Evolutionary conservation across 1,140 invertebrate genomes (phyloP).

Genomic region (Battus philenor): DNA sequence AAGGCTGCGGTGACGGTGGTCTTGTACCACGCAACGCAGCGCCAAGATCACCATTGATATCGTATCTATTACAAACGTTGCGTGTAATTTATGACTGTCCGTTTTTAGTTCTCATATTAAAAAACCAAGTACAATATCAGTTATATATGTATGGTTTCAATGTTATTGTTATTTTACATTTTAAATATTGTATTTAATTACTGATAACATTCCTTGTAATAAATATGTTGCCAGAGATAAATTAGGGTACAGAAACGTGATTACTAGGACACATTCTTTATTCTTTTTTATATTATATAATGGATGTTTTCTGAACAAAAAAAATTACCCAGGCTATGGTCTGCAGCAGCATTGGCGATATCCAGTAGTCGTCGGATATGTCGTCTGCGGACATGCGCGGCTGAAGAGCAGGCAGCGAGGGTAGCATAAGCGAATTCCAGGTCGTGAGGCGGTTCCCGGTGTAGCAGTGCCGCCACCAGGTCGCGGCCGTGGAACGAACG

Average conservation of each 20-base stretch:
- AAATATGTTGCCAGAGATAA: no score
- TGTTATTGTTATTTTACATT: no score
- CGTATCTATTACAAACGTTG: conserved; percentile 80
- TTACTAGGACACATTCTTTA: no score
- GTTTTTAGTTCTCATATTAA: no score
- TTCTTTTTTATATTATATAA: no score
- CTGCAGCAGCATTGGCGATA: conserved; percentile 84
- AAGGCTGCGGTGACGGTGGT: conserved; percentile 86
- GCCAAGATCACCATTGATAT: conserved; percentile 90
- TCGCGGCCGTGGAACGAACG: conserved; percentile 89
- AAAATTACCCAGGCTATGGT: conserved; percentile 81
- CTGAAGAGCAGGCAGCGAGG: conserved; percentile 82
- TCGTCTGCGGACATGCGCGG: conserved; percentile 87
- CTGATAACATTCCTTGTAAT: no score
- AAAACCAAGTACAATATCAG: no score
- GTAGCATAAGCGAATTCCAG: conserved; percentile 81
- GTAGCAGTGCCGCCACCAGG: conserved; percentile 82
- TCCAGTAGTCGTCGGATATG: conserved; percentile 86
- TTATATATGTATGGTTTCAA: no score
- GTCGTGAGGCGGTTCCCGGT: conserved; percentile 83
- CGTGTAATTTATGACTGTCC: no score
- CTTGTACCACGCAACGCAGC: conserved; percentile 88
- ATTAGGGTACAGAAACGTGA: no score
- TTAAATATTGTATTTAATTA: no score
- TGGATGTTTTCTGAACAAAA: no score